phyloP scores from a whole-genome alignment of 2,113 vertebrate species.

The Pseudorasbora parva region DNA sequence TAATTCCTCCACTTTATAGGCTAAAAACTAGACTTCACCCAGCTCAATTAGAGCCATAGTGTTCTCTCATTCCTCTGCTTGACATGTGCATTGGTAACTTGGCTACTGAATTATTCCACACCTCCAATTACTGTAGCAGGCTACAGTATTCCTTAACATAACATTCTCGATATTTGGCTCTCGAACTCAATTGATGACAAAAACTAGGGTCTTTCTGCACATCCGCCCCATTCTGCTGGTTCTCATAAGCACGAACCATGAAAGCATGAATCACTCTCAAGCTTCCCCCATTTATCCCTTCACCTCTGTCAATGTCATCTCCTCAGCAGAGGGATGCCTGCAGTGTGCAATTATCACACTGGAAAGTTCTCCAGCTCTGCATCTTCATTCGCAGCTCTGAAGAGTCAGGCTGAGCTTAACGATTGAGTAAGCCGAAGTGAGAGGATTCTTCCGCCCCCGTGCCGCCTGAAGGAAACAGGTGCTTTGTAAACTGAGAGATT shows the following conservation, averaged over 20 bases:
- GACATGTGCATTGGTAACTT: constrained; percentile 3
- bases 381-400: constrained; percentile 29
- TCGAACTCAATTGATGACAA: neutral
- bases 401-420: constrained; percentile 31
- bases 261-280: constrained; percentile 19
- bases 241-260: neutral
- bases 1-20: constrained; percentile 26
- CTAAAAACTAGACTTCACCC: constrained; percentile 20
- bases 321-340: constrained; percentile 8
- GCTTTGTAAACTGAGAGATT: constrained; percentile 52
- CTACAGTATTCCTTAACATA: constrained; percentile 3
- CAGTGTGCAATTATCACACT: constrained; percentile 28
- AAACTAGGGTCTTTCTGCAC: neutral
- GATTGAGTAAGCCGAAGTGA: constrained; percentile 16
- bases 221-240: neutral
- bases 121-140: constrained; percentile 14
- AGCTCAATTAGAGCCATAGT: constrained; percentile 24
- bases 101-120: constrained; percentile 31
- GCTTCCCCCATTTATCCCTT: constrained; percentile 30
- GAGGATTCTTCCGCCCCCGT: constrained; percentile 17
- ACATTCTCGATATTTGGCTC: neutral
- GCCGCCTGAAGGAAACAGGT: constrained; percentile 45
- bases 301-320: constrained; percentile 33
- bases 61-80: constrained; percentile 18
- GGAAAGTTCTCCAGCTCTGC: constrained; percentile 28